Evolutionary conservation across 2,797 vertebrate species (phyloP), one percentile per base, ranked within the genome.

Genomic region (Spondyliosoma cantharus): DNA sequence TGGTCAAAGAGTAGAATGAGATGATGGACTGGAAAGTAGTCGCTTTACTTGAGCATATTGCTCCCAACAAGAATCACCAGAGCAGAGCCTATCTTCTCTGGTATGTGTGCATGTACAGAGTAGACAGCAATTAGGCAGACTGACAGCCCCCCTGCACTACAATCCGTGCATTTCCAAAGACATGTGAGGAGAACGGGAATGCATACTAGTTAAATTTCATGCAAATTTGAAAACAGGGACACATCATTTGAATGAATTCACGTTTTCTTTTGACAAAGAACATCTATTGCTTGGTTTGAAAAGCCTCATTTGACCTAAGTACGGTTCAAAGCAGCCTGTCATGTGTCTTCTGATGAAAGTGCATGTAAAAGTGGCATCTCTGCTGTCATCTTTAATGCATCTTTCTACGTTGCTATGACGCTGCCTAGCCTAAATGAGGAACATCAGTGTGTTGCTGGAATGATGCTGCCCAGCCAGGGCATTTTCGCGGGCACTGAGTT

Each of bases 91-190:
- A 88, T 87, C 81, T 76, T 81, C 69, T 86, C 71, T 87, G 78
- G 71, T 87, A 82, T 81, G 71, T 76, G 82, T 84, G 75, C 81
- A 81, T 86, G 83, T 86, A 83, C 71, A 85, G 73, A 82, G 76
- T 45, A 87, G 83, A 89, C 75, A 79, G 85, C 88, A 92, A 90
- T 92, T 91, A 91, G 85, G 87, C 84, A 85, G 80, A 80, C 81
- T 89, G 86, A 87, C 87, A 87, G 81, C 79, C 69, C 82, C 73
- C 62, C 70, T 85, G 80, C 49, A 78, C 62, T 80, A 86, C 78
- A 87, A 85, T 81, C 71, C 78, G 85, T 80, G 78, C 80, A 86
- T 89, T 87, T 85, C 75, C 37, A 58, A 76, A 83, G 79, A 78
- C 68, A 70, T 84, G 86, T 67, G 82, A 84, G 52, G 22, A 78